Base-by-base conservation (phyloP, 1,140 invertebrate species). In the Caenorhabditis briggsae region DNA sequence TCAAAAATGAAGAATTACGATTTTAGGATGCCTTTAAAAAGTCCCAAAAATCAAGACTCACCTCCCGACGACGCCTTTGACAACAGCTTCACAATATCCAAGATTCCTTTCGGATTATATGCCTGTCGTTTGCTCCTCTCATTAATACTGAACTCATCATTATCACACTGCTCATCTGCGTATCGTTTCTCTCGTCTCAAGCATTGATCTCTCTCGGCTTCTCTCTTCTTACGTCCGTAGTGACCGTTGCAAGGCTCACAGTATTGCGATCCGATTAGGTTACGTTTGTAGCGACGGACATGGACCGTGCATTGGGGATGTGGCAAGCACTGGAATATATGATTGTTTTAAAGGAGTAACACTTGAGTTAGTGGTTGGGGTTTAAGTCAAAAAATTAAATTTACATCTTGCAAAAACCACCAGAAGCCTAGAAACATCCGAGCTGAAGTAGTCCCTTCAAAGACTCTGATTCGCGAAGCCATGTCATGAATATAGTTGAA, bases 1-100 rank as follows among this genome's bases (percentile, higher is more conserved):
- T 33, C 33, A 33, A 33, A n/a, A n/a, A n/a, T n/a, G n/a, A n/a
- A n/a, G n/a, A n/a, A n/a, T n/a, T n/a, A n/a, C n/a, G n/a, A n/a
- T n/a, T n/a, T n/a, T n/a, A n/a, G n/a, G n/a, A n/a, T n/a, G n/a
- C n/a, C n/a, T n/a, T n/a, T n/a, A n/a, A n/a, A n/a, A n/a, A n/a
- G n/a, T n/a, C n/a, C 33, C 33, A 33, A 33, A 33, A 33, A 33
- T 33, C 33, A 33, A 33, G 33, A 33, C 33, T 33, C 1, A 33
- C 33, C 55, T 78, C 70, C 85, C 5, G 74, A 82, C 16, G 74
- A 53, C 8, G 82, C 74, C 56, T 87, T 87, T 5, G 64, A 48
- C 0, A 90, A 56, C 0, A 90, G 78, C 48, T 90, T 90, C 33
- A 90, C 86, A 33, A 90, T 86, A 82, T 90, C 89, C 46, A 90